Percentiles rank a stretch among this genome's conserved stretches.
These are phyloP conservation scores for Agapornis roseicollis DNA, from an alignment of 2,113 vertebrate genomes.

Conservation along the genomic window DNA sequence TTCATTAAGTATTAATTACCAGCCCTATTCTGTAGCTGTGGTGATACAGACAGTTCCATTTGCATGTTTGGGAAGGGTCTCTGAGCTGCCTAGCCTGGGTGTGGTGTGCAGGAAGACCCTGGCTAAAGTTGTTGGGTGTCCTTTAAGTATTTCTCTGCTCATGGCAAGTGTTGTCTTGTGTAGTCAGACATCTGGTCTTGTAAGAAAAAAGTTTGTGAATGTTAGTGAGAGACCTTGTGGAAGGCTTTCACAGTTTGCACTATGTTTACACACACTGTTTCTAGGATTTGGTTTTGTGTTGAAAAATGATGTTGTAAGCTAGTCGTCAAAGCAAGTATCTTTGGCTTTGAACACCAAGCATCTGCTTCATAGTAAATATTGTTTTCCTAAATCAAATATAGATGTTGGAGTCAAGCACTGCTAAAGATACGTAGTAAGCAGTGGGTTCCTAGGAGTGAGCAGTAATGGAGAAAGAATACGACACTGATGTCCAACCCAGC, in stretches of 20 bases:
- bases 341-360: neutral
- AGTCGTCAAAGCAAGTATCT: neutral
- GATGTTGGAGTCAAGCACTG: fast-evolving
- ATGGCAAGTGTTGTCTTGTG: neutral
- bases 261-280: neutral
- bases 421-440: neutral
- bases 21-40: neutral
- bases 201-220: neutral
- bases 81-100: neutral
- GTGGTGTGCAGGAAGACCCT: neutral
- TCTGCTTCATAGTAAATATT: neutral
- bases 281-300: neutral
- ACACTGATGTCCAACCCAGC: neutral
- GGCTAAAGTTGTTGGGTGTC: neutral
- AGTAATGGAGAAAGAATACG: neutral
- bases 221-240: neutral
- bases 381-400: neutral
- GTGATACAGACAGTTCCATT: neutral
- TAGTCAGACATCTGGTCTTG: neutral
- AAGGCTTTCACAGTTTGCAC: neutral
- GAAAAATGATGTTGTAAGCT: neutral
- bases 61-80: neutral
- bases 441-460: neutral
- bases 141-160: neutral
- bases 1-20: neutral